These are phyloP conservation scores for Tachyglossus aculeatus DNA, from an alignment of 2,797 vertebrate genomes.

Conservation along the genomic window DNA sequence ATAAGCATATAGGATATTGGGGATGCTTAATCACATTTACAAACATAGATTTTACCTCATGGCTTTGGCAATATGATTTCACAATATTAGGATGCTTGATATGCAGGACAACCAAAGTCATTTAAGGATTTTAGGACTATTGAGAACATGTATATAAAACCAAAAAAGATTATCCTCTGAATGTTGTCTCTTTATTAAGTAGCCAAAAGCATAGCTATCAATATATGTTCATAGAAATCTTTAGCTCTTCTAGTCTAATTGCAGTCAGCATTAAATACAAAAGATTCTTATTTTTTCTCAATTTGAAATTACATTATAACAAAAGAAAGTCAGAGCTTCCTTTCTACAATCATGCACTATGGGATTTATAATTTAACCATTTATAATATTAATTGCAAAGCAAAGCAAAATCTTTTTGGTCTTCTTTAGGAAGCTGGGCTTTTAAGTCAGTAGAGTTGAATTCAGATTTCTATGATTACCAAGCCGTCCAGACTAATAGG, in stretches of 20 bases:
- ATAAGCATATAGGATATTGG: no score
- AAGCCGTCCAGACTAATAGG: background rate
- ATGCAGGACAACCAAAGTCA: background rate
- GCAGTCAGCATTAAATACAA: background rate
- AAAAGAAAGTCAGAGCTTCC: background rate
- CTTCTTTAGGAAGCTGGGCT: conserved; percentile 1
- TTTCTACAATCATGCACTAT: conserved; percentile 15
- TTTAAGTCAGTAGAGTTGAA: background rate
- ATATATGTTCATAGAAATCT: background rate
- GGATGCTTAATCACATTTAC: no score
- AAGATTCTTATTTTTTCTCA: background rate
- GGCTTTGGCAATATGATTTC: no score
- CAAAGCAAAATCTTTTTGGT: conserved; percentile 35
- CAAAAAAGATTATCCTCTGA: background rate
- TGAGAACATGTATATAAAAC: no score
- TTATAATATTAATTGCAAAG: conserved; percentile 44
- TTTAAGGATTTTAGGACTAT: background rate
- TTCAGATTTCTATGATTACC: background rate
- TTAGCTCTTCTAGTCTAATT: background rate
- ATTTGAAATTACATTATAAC: conserved; percentile 10
- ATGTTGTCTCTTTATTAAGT: conserved; percentile 2
- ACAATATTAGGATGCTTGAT: no score
- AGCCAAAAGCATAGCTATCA: background rate
- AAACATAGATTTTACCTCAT: no score
- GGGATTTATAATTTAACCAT: conserved; percentile 22